A percentile compares a stretch with the other conserved stretches of the same genome.
phyloP scores from a whole-genome alignment of 2,888 invertebrate genomes.

The Pterostichus niger region DNA sequence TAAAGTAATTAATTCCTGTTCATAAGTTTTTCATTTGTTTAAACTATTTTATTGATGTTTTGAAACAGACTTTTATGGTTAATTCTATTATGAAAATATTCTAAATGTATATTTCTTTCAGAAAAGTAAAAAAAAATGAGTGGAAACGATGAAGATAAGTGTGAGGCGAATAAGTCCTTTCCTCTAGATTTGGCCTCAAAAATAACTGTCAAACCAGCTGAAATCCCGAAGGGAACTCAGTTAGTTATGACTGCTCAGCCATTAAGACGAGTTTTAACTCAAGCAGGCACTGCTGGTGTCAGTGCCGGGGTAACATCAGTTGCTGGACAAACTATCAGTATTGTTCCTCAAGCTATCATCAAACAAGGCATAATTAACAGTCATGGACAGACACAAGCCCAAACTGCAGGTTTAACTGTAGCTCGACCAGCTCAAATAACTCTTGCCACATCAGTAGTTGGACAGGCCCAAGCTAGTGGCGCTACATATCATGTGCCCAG shows the following conservation, averaged over 20 bases:
- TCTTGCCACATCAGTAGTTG: conserved; percentile 74
- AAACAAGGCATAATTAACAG: conserved; percentile 75
- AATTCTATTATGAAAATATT: neutral
- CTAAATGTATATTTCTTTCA: neutral
- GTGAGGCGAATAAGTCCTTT: conserved; percentile 79
- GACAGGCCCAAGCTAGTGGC: conserved; percentile 72
- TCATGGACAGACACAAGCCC: conserved; percentile 70
- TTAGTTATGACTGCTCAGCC: conserved; percentile 74
- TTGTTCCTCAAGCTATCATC: conserved; percentile 78
- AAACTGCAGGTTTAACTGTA: conserved; percentile 72
- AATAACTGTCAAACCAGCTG: conserved; percentile 78
- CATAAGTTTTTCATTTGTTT: neutral
- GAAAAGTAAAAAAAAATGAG: conserved; percentile 73
- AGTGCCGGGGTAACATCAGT: conserved; percentile 73
- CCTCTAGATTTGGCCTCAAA: conserved; percentile 79
- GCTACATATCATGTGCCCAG: conserved; percentile 76
- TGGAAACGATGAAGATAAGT: conserved; percentile 79
- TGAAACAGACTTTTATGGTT: neutral
- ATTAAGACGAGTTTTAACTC: conserved; percentile 75
- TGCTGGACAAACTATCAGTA: conserved; percentile 75
- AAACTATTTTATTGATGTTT: conserved; percentile 3
- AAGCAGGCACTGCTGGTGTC: conserved; percentile 72
- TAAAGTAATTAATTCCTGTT: neutral
- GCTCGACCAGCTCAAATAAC: conserved; percentile 76
- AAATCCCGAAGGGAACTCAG: conserved; percentile 74